Evolutionary conservation across 2,797 vertebrate species (phyloP).

Genomic region (Microctenopoma steveboyesi): DNA sequence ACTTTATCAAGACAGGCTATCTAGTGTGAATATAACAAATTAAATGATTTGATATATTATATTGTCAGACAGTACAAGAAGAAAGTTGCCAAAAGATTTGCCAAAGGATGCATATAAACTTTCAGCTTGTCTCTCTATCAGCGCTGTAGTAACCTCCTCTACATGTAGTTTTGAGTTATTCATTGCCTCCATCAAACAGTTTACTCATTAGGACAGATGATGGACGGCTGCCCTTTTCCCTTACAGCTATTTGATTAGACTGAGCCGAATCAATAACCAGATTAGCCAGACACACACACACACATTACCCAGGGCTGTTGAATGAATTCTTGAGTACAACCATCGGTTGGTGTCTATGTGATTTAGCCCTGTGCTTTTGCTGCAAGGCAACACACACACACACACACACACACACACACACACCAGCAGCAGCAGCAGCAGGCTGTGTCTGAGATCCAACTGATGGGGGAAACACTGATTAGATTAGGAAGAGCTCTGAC

Average conservation of each 20-base stretch:
- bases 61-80: slow-evolving; percentile 13
- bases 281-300: slow-evolving; percentile 60
- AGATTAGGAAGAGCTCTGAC: slow-evolving; percentile 79
- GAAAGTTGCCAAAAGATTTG: slow-evolving; percentile 18
- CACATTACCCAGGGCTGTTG: slow-evolving; percentile 55
- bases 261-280: slow-evolving; percentile 80
- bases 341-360: slow-evolving; percentile 64
- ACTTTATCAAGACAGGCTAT: background rate
- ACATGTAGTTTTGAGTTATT: slow-evolving; percentile 66
- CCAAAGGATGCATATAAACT: slow-evolving; percentile 17
- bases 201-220: slow-evolving; percentile 80
- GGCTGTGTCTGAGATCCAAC: slow-evolving; percentile 72
- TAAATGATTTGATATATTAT: slow-evolving; percentile 23
- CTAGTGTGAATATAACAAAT: slow-evolving; percentile 12
- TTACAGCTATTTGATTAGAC: slow-evolving; percentile 80
- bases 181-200: slow-evolving; percentile 71
- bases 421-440: slow-evolving; percentile 1
- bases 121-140: slow-evolving; percentile 39
- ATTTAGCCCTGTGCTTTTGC: slow-evolving; percentile 71
- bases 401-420: slow-evolving; percentile 17
- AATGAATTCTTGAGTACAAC: slow-evolving; percentile 72
- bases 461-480: slow-evolving; percentile 82
- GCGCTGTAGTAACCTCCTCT: slow-evolving; percentile 43
- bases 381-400: slow-evolving; percentile 56
- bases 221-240: slow-evolving; percentile 74